These are phyloP conservation scores for Lasioglossum lativentre DNA, from an alignment of 2,888 invertebrate species.

Conservation along the genomic window DNA sequence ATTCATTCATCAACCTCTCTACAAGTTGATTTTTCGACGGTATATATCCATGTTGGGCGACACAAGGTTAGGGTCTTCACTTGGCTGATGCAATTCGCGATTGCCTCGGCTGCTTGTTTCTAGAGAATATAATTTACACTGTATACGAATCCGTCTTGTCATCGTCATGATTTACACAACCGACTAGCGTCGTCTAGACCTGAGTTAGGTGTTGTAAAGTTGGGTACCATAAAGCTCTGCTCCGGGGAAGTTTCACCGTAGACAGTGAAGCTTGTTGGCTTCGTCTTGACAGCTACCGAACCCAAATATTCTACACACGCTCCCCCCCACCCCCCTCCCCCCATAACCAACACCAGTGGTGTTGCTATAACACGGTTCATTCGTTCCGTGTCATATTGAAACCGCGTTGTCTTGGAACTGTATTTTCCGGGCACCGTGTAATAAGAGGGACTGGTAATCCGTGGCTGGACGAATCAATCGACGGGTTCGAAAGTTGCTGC, in stretches of 20 bases:
- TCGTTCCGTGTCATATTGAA: not conserved
- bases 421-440: not conserved
- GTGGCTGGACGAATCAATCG: not conserved
- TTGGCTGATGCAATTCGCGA: not conserved
- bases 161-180: not conserved
- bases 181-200: not conserved
- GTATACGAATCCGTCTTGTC: not conserved
- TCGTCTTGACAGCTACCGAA: not conserved
- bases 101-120: too few relatives aligned
- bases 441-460: not conserved
- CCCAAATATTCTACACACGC: too few relatives aligned
- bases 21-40: not conserved
- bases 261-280: not conserved
- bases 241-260: not conserved
- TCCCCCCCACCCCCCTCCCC: too few relatives aligned
- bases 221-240: not conserved
- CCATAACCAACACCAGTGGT: too few relatives aligned
- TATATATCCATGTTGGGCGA: not conserved
- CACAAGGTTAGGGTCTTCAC: not conserved
- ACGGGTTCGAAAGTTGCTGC: constrained; percentile 7
- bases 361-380: not conserved
- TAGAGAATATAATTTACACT: not conserved
- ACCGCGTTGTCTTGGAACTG: not conserved
- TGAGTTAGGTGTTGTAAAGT: not conserved
- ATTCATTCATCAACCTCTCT: not conserved